Evolutionary conservation across 2,797 vertebrate genomes (phyloP).

Genomic region (Rhinoraja longicauda): DNA sequence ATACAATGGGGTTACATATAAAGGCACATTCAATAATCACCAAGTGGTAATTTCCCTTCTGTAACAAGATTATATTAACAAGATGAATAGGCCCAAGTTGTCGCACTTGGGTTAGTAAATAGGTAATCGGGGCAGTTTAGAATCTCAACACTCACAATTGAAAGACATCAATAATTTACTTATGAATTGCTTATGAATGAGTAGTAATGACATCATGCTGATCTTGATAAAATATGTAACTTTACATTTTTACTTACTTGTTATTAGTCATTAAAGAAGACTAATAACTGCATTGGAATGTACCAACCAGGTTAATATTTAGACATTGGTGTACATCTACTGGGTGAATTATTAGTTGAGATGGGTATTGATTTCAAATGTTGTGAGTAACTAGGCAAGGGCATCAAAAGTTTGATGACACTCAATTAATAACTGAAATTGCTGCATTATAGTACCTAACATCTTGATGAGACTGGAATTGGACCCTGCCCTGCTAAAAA

Average conservation of each 20-base stretch:
- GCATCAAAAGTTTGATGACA: neutral
- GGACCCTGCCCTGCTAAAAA: neutral
- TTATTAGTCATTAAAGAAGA: neutral
- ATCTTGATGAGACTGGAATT: neutral
- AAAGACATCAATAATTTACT: neutral
- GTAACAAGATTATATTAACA: neutral
- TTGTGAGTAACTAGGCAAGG: neutral
- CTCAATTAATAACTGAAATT: neutral
- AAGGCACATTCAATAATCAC: neutral
- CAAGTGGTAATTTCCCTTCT: neutral
- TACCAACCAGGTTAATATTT: conserved; percentile 2
- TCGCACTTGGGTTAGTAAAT: neutral
- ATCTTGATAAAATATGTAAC: too few relatives aligned
- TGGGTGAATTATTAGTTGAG: neutral
- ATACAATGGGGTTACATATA: neutral
- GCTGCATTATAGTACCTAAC: too few relatives aligned
- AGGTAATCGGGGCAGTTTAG: neutral
- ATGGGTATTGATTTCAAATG: neutral
- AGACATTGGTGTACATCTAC: too few relatives aligned
- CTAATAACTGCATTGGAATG: neutral
- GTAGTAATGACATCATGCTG: neutral
- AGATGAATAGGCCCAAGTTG: neutral
- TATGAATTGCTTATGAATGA: neutral
- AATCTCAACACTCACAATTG: neutral
- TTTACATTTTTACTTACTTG: too few relatives aligned